These are phyloP conservation scores for Acrocephalus arundinaceus DNA, from an alignment of 2,113 vertebrate species.

Conservation along the genomic window DNA sequence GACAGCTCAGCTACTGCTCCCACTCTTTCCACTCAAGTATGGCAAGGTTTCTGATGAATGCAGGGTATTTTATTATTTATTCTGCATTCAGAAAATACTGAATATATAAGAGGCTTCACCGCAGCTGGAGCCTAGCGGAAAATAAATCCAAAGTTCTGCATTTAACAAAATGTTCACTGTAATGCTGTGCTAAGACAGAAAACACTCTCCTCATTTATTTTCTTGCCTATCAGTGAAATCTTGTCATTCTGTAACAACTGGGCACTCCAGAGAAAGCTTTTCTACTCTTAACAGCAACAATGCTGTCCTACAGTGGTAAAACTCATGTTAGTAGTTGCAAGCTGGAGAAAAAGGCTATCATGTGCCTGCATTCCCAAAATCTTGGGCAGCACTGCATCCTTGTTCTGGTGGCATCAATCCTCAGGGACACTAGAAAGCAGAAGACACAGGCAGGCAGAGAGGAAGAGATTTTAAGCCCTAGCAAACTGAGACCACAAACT, in stretches of 20 bases:
- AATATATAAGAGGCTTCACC: neutral
- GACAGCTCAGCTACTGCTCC: neutral
- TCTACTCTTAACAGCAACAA: neutral
- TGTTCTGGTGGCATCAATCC: neutral
- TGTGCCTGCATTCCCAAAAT: neutral
- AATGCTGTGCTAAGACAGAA: neutral
- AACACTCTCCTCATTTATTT: neutral
- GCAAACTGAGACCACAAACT: neutral
- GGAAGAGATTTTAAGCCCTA: neutral
- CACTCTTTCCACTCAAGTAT: neutral
- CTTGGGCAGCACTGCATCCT: neutral
- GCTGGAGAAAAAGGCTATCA: neutral
- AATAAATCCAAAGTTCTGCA: neutral
- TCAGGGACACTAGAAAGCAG: neutral
- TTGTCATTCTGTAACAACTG: neutral
- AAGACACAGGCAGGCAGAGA: neutral
- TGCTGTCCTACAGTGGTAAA: neutral
- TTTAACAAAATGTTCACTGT: neutral
- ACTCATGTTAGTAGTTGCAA: fast-evolving
- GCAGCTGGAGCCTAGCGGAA: neutral
- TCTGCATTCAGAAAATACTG: neutral
- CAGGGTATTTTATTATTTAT: neutral
- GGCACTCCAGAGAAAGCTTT: neutral
- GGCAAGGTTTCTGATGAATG: neutral
- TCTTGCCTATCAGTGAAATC: neutral